A percentile compares a stretch with the other conserved stretches of the same genome.
These are phyloP conservation scores for Drosophila merina DNA, from an alignment of 2,888 invertebrate species.

Conservation along the genomic window DNA sequence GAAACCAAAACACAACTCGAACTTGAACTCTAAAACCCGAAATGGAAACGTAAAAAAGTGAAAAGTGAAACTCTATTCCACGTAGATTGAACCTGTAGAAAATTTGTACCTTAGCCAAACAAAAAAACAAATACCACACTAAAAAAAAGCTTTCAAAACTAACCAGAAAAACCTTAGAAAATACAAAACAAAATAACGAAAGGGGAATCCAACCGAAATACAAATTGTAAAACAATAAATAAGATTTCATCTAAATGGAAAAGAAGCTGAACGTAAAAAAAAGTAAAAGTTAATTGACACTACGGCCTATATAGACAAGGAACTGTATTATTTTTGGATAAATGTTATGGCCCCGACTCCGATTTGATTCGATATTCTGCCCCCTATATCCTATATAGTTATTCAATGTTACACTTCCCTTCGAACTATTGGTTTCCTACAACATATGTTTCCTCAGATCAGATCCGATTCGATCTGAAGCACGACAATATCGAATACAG, in stretches of 20 bases:
- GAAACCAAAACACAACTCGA: slow-evolving; percentile 3
- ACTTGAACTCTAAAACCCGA: slow-evolving; percentile 11
- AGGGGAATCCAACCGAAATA: slow-evolving; percentile 21
- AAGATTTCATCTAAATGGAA: slow-evolving; percentile 16
- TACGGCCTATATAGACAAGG: background rate
- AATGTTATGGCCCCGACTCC: slow-evolving; percentile 53
- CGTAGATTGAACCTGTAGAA: slow-evolving; percentile 70
- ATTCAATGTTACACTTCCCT: slow-evolving; percentile 36
- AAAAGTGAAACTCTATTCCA: slow-evolving; percentile 41
- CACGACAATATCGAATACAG: slow-evolving; percentile 21
- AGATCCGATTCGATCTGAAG: slow-evolving; percentile 29
- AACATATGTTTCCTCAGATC: background rate
- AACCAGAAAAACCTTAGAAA: slow-evolving; percentile 49
- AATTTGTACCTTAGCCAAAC: slow-evolving; percentile 76
- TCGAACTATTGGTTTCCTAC: slow-evolving; percentile 65
- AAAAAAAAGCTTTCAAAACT: slow-evolving; percentile 38
- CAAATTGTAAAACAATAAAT: slow-evolving; percentile 33
- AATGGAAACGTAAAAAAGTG: slow-evolving; percentile 34
- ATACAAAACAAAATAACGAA: slow-evolving; percentile 2
- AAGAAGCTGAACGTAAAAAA: slow-evolving; percentile 38
- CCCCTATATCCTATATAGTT: slow-evolving; percentile 17
- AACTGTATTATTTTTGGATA: slow-evolving; percentile 70
- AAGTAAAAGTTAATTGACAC: slow-evolving; percentile 12
- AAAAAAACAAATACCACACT: slow-evolving; percentile 23
- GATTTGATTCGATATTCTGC: slow-evolving; percentile 10